phyloP scores from a whole-genome alignment of 2,888 invertebrate species.

The Sarcophaga rosellei region DNA sequence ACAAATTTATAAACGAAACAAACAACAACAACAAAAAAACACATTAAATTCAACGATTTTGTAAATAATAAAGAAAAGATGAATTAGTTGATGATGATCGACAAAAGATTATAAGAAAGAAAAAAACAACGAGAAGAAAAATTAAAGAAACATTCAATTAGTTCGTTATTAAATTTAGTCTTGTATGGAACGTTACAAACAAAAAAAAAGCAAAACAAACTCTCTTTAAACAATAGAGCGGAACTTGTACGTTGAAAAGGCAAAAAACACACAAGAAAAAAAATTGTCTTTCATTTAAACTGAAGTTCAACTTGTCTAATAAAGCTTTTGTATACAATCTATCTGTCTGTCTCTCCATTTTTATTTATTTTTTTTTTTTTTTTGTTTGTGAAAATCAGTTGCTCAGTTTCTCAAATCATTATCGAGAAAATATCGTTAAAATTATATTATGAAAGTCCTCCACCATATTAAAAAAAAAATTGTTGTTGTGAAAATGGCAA shows the following conservation, averaged over 20 bases:
- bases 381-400: background rate
- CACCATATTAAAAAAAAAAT: background rate
- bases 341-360: background rate
- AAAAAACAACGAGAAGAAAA: conserved; percentile 1
- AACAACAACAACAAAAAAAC: conserved; percentile 7
- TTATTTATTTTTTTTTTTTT: conserved; percentile 11
- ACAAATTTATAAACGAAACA: too few species aligned
- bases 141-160: conserved; percentile 67
- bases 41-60: conserved; percentile 24
- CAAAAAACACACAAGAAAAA: background rate
- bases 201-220: background rate
- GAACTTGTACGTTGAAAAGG: conserved; percentile 42
- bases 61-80: conserved; percentile 45
- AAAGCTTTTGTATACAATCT: too few species aligned
- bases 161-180: conserved; percentile 67
- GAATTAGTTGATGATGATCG: conserved; percentile 30
- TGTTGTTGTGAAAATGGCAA: background rate
- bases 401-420: conserved; percentile 46
- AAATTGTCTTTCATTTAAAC: conserved; percentile 1
- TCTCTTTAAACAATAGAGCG: conserved; percentile 60
- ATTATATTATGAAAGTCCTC: conserved; percentile 59
- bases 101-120: conserved; percentile 25
- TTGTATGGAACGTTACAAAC: conserved; percentile 28
- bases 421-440: conserved; percentile 33
- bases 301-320: conserved; percentile 18